Conservation (phyloP, 2,888 invertebrate genomes). For the Euproctis similis region DNA sequence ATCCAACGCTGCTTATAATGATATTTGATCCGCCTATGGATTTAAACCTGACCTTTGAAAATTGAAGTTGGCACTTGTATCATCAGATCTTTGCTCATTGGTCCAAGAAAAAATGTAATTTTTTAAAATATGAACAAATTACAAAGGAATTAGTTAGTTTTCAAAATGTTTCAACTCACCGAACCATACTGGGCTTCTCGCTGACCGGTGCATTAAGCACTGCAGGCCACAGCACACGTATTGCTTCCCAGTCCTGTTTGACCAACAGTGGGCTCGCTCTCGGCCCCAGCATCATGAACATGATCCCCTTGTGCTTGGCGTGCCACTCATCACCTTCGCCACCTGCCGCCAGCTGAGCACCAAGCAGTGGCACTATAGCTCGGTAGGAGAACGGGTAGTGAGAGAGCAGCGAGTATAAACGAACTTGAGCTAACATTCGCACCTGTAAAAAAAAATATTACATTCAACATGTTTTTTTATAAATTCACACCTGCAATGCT, state of each 20-base stretch:
- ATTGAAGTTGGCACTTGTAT: no score
- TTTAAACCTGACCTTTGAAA: no score
- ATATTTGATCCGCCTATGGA: no score
- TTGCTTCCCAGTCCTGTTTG: conserved; percentile 85
- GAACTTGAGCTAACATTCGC: conserved; percentile 80
- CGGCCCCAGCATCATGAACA: conserved; percentile 84
- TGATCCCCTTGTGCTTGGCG: conserved; percentile 77
- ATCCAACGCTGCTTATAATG: no score
- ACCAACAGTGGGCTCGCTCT: conserved; percentile 79
- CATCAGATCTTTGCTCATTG: no score
- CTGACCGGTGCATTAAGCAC: conserved; percentile 85
- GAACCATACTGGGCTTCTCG: conserved; percentile 88
- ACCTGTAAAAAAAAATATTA: conserved; percentile 44
- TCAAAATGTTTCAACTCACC: no score
- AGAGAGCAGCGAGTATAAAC: conserved; percentile 77
- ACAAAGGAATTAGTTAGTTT: no score
- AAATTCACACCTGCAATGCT: no score
- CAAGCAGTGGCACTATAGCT: conserved; percentile 77
- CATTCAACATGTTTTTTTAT: no score
- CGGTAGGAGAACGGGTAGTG: conserved; percentile 83
- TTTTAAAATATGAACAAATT: no score
- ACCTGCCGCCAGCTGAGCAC: conserved; percentile 71
- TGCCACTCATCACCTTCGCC: conserved; percentile 70
- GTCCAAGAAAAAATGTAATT: no score
- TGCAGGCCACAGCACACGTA: conserved; percentile 85